Base-by-base conservation (phyloP, 2,797 vertebrate genomes). In the Zenarchopterus dispar region DNA sequence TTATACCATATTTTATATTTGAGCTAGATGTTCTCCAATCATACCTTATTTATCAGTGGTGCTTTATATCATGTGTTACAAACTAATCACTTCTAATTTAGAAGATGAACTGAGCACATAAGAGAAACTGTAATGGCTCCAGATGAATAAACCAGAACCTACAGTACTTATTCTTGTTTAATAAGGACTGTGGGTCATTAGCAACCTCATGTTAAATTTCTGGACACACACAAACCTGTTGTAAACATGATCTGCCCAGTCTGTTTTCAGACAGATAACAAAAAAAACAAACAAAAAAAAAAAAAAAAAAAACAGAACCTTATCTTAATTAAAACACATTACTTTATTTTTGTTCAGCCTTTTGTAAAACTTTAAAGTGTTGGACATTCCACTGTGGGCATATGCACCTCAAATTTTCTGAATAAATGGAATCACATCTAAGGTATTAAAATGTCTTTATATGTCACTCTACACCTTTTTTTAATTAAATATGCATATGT, bases 111-210 rank as follows among this genome's bases (percentile, higher is more conserved):
- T 7, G 33, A 71, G 61, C 56, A 50, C 56, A 52, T 44, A 21
- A 43, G 24, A 59, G 55, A 52, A 57, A 22, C 48, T 73, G 67
- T 49, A 39, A n/a, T 8, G 22, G 52, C 56, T 72, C 67, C 78
- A 83, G 42, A 77, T 67, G 67, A 71, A 39, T 76, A 65, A 78
- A 83, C 1, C 28, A 69, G 52, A 78, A 67, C 46, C 52, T 36
- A 31, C 67, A 59, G 59, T 72, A 56, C 24, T 61, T 41, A 23
- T 65, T 58, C 18, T 41, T 6, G 18, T 9, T 15, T 58, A 56
- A 59, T 31, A 22, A 28, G 50, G 57, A 55, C 54, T 47, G 39
- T 11, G 49, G 54, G 50, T 51, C 17, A 33, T 58, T 71, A 68
- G 70, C 65, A 53, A 49, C 10, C 49, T 58, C 9, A 5, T 45